Evolutionary conservation across 2,797 vertebrate genomes (phyloP), one percentile per base, ranked within the genome.

Genomic region (Potorous gilbertii): DNA sequence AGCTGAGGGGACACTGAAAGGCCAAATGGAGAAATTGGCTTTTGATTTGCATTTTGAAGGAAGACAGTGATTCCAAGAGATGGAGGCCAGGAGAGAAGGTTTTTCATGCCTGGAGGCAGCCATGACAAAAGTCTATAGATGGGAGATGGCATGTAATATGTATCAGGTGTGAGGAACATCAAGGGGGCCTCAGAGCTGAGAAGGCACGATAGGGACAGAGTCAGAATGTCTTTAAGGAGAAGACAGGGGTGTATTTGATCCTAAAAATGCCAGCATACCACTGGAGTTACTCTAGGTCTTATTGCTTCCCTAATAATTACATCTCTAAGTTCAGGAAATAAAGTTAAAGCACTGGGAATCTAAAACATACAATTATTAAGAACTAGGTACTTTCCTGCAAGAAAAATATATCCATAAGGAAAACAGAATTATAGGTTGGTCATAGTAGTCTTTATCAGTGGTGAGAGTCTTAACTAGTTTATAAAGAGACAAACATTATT

Each of bases 361-460:
- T 18, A 29, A 92, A 95, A 96, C 14, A 59, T 87, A 90, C 46
- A 96, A 95, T 92, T 90, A 97, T 66, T 59, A 59, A 95, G 24
- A 62, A 55, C 93, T 81, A 57, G 55, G 40, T 90, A 46, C 92
- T 93, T 90, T 56, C 94, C 54, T 96, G 94, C 0, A 94, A 92
- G 94, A 95, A 91, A 97, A 95, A 98, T 98, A 98, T 96, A 98
- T 98, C 95, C 96, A 98, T 97, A 98, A 98, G 98, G 98, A 98
- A 98, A 98, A 98, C 96, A 96, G 97, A 97, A 98, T 97, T 98
- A 97, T 96, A 97, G 95, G 97, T 97, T 96, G 96, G 95, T 98
- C 97, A 97, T 91, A 97, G 98, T 96, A 98, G 96, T 98, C 98
- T 96, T 96, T 97, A 97, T 97, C 97, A 97, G 95, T 97, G 97